Evolutionary conservation across 2,113 vertebrate species (phyloP).

Genomic region (Tyrannus savana): DNA sequence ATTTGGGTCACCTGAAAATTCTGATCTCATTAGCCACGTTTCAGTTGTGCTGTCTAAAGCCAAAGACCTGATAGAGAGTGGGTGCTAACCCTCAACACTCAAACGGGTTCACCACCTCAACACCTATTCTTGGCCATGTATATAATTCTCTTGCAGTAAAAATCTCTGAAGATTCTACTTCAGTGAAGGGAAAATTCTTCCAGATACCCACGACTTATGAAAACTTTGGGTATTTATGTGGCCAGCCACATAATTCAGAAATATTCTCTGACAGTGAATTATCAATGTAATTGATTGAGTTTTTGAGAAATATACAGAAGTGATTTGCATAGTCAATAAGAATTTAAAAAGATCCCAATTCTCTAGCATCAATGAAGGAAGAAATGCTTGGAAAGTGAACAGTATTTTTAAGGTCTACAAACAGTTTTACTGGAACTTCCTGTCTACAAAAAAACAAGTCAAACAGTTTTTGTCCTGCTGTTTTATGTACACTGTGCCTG

Average conservation of each 20-base stretch:
- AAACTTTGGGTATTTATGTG: neutral
- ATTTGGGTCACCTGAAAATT: neutral
- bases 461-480: neutral
- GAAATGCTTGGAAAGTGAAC: neutral
- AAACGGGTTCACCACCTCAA: neutral
- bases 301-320: neutral
- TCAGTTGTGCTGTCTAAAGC: neutral
- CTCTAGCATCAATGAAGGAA: neutral
- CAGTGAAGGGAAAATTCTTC: neutral
- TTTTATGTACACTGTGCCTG: neutral
- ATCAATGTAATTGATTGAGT: neutral
- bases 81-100: neutral
- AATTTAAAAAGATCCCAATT: neutral
- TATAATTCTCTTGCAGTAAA: neutral
- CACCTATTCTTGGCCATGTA: neutral
- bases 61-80: neutral
- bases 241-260: neutral
- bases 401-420: neutral
- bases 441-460: neutral
- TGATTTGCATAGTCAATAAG: neutral
- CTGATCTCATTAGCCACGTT: neutral
- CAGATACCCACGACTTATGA: neutral
- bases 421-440: neutral
- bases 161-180: neutral
- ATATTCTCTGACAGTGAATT: neutral